phyloP scores from a whole-genome alignment of 2,797 vertebrate species.

The Austrolebias charrua region DNA sequence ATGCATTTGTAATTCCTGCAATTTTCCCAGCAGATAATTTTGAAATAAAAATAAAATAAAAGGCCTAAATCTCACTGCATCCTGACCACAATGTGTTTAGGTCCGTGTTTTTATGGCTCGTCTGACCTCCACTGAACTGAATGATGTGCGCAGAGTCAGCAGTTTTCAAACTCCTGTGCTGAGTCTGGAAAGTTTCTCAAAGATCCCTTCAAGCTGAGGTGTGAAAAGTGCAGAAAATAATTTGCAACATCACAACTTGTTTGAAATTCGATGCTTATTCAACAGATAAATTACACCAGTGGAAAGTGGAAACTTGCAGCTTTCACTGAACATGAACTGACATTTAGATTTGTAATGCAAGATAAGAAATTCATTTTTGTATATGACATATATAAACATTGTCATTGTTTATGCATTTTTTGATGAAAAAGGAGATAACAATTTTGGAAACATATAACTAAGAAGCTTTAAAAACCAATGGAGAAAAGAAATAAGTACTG shows the following conservation, averaged over 20 bases:
- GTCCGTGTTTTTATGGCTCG: neutral
- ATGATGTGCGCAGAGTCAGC: neutral
- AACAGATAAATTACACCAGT: neutral
- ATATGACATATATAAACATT: no score
- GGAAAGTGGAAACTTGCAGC: neutral
- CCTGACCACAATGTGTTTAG: neutral
- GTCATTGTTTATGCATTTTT: no score
- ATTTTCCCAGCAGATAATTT: no score
- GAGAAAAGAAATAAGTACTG: neutral
- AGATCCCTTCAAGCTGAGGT: conserved; percentile 2
- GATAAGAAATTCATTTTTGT: no score
- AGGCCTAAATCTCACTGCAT: neutral
- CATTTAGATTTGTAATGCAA: neutral
- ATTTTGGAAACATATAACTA: neutral
- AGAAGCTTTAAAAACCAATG: neutral
- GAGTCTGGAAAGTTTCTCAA: neutral
- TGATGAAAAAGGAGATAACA: no score
- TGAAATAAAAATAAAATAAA: no score
- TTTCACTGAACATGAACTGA: neutral
- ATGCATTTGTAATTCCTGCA: no score
- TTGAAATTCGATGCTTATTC: conserved; percentile 4
- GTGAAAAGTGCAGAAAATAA: neutral
- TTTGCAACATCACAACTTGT: neutral
- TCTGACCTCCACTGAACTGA: conserved; percentile 5
- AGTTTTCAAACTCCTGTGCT: neutral